Evolutionary conservation across 2,888 invertebrate genomes (phyloP).

Genomic region (Actias luna): DNA sequence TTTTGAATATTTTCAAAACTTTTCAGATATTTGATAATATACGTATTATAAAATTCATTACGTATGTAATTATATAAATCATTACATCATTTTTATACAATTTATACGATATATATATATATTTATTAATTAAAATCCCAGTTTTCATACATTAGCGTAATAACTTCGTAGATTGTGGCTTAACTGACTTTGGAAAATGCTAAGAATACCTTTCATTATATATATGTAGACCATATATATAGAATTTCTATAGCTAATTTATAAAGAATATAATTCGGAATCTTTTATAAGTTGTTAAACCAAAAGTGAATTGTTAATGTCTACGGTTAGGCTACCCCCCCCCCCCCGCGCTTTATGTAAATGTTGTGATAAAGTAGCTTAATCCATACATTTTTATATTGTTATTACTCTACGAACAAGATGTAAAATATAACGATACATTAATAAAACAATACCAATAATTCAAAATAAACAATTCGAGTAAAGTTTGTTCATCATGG

Average conservation of each 20-base stretch:
- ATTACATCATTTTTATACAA: background rate
- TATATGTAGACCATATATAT: conserved; percentile 13
- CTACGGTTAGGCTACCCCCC: conserved; percentile 46
- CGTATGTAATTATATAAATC: background rate
- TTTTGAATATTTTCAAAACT: background rate
- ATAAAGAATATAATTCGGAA: conserved; percentile 64
- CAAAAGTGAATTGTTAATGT: conserved; percentile 53
- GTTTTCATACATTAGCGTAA: conserved; percentile 30
- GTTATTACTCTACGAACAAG: conserved; percentile 9
- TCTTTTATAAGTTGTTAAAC: conserved; percentile 66
- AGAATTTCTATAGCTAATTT: conserved; percentile 45
- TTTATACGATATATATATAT: background rate
- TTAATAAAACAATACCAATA: background rate
- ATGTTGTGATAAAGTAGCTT: conserved; percentile 55
- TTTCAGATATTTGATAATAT: background rate
- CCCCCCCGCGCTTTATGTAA: conserved; percentile 57
- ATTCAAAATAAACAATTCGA: background rate
- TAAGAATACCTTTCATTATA: conserved; percentile 38
- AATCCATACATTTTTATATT: conserved; percentile 24
- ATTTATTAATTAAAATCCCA: conserved; percentile 11
- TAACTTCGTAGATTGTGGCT: conserved; percentile 45
- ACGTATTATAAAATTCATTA: background rate
- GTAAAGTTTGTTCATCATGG: background rate
- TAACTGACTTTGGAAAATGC: conserved; percentile 51
- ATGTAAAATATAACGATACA: conserved; percentile 13